Evolutionary conservation across 2,888 invertebrate species (phyloP).

Genomic region (Rhagonycha lutea): DNA sequence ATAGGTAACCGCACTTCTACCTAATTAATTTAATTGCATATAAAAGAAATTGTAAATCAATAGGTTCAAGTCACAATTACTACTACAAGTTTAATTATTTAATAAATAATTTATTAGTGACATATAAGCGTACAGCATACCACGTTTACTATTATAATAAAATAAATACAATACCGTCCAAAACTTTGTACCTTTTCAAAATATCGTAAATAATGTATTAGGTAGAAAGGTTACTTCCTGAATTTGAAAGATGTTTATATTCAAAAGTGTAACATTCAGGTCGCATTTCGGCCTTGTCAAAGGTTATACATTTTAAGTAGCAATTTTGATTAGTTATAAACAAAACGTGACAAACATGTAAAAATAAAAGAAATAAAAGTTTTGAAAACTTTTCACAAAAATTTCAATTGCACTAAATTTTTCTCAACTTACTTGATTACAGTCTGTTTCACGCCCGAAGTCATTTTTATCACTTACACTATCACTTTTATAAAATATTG

Average conservation of each 20-base stretch:
- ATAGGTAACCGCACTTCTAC: background rate
- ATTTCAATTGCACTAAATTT: background rate
- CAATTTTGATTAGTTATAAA: background rate
- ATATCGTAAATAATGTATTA: background rate
- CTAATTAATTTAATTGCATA: background rate
- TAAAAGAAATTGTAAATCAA: background rate
- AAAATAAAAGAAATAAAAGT: background rate
- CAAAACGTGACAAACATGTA: background rate
- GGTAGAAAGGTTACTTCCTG: slow-evolving; percentile 5
- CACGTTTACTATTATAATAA: too few species aligned
- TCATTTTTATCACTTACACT: slow-evolving; percentile 48
- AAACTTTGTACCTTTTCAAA: background rate
- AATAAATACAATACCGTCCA: background rate
- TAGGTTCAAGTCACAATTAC: background rate
- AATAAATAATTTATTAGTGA: background rate
- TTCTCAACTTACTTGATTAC: slow-evolving; percentile 59
- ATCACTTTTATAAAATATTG: slow-evolving; percentile 12
- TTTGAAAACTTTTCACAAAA: slow-evolving; percentile 14
- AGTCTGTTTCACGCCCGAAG: slow-evolving; percentile 60
- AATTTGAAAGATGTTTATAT: background rate
- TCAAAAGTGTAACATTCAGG: background rate
- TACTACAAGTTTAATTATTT: background rate
- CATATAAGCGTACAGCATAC: background rate
- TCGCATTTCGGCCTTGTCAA: slow-evolving; percentile 7
- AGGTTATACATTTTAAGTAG: slow-evolving; percentile 4